Evolutionary conservation across 2,797 vertebrate species (phyloP), one percentile per base, ranked within the genome.

Genomic region (Cirrhinus mrigala): DNA sequence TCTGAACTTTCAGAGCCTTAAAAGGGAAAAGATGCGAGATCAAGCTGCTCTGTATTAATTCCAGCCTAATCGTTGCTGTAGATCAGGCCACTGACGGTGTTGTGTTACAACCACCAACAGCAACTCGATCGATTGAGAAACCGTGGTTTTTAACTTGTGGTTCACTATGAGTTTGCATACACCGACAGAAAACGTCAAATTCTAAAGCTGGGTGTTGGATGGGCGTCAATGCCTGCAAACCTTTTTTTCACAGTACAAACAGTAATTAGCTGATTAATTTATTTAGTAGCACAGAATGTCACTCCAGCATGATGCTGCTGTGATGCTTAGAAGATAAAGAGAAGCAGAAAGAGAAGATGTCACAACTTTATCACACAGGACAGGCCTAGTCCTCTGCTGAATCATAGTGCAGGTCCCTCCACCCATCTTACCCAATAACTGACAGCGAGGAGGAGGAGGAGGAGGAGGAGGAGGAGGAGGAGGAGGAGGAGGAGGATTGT

Each of bases 361-460:
- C 80, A 29, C 52, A 82, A 73, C 29, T 44, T 24, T 48, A 46
- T 33, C 6, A 0, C 52, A 12, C 52, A n/a, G 2, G 1, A 14
- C 3, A 15, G 11, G 15, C 27, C 18, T 6, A 15, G 11, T 15
- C 27, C 18, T 5, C 16, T 0, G 60, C 78, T 82, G 54, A 82
- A 48, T 82, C 81, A 82, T 58, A 6, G 24, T 0, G 3, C 37
- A 33, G 54, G 74, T 58, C 10, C 68, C 54, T 80, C 24, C 80
- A 70, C 54, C 37, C 37, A 4, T 73, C n/a, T 82, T 82, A 58
- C 80, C 6, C 40, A 82, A 82, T 73, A 73, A 73, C 54, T 24
- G 16, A 60, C 68, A 29, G 7, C 0, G 6, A 56, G 18, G 15
- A 29, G 20, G 74, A 58, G 22, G 33, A 56, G 22, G 29, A 40